phyloP scores from a whole-genome alignment of 30 jellyfish, hydroid and myxozoan species.

The Hydra vulgaris region DNA sequence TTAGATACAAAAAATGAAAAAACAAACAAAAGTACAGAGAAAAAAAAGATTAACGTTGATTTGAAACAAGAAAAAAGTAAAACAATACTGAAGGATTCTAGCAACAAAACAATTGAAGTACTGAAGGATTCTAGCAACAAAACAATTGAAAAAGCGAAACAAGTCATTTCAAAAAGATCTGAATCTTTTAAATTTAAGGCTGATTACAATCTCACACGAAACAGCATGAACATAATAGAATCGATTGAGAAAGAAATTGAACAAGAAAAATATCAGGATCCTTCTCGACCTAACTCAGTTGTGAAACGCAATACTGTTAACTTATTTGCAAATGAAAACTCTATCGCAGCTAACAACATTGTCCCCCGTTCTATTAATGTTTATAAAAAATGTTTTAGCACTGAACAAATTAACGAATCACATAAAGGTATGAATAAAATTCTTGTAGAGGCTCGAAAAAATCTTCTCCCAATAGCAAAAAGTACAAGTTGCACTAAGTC shows the following conservation, averaged over 20 bases:
- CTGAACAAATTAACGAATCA: not conserved
- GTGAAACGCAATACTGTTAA: not conserved
- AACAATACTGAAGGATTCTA: too few species aligned
- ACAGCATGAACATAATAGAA: slow-evolving; percentile 4
- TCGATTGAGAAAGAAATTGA: slow-evolving; percentile 21
- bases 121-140: not conserved
- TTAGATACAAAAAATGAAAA: too few species aligned
- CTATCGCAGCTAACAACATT: not conserved
- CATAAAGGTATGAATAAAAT: not conserved
- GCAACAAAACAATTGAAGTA: too few species aligned
- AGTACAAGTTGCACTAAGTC: too few species aligned
- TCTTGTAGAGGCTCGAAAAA: not conserved
- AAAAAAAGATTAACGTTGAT: too few species aligned
- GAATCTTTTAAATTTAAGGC: slow-evolving; percentile 10
- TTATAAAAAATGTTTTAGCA: too few species aligned
- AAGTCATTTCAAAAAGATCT: not conserved
- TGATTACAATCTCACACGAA: slow-evolving; percentile 7
- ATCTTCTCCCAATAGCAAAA: not conserved
- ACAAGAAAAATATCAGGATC: slow-evolving; percentile 11
- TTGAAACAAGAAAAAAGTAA: too few species aligned
- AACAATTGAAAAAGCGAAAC: not conserved
- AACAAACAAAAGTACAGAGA: too few species aligned
- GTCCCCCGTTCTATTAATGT: too few species aligned
- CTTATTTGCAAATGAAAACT: not conserved
- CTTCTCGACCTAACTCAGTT: too few species aligned